Evolutionary conservation across 2,113 vertebrate genomes (phyloP).

Genomic region (Leptobrachium leishanense): DNA sequence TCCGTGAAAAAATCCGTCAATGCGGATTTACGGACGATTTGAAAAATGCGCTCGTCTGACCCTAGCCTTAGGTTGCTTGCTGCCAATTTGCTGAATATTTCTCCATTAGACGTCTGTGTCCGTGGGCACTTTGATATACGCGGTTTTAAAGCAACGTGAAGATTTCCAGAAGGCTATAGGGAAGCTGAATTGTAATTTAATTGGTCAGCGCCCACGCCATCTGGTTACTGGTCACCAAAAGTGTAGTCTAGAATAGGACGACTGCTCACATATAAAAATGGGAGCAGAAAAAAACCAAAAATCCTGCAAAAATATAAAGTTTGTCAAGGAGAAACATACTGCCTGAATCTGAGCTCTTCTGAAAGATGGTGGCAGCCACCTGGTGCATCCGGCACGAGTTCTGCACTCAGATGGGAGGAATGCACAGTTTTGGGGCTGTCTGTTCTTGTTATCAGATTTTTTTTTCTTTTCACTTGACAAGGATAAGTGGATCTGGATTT

Average conservation of each 20-base stretch:
- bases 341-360: constrained; percentile 18
- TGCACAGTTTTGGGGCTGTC: constrained; percentile 40
- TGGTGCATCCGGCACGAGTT: constrained; percentile 40
- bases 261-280: not conserved
- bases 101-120: too few relatives aligned
- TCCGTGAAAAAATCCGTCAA: too few relatives aligned
- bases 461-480: constrained; percentile 37
- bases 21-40: too few relatives aligned
- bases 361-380: constrained; percentile 30
- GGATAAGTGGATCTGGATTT: constrained; percentile 37
- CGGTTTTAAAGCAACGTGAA: too few relatives aligned
- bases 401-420: constrained; percentile 43
- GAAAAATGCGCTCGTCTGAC: too few relatives aligned
- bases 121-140: too few relatives aligned
- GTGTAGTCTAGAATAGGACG: not conserved
- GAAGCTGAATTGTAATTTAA: too few relatives aligned
- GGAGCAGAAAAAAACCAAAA: constrained; percentile 1
- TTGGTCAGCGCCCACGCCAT: too few relatives aligned
- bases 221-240: not conserved
- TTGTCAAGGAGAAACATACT: constrained; percentile 7
- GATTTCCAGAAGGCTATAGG: too few relatives aligned
- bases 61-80: too few relatives aligned
- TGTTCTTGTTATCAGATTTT: constrained; percentile 49
- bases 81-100: too few relatives aligned
- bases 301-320: not conserved